phyloP scores from a whole-genome alignment of 2,113 vertebrate species.

The Chrysochloris asiatica region DNA sequence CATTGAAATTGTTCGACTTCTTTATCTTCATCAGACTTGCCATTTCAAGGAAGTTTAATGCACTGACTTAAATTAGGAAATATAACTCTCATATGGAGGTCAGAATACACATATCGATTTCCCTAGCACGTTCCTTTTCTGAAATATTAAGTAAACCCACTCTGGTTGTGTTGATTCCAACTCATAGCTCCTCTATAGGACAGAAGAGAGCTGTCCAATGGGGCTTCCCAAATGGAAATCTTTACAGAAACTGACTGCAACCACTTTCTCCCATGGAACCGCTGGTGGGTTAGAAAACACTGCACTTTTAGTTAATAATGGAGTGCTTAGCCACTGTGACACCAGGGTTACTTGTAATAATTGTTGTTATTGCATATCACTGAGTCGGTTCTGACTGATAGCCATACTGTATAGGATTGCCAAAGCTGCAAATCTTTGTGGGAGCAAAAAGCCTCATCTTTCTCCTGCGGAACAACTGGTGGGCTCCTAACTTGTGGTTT shows the following conservation, averaged over 20 bases:
- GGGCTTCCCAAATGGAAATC: not conserved
- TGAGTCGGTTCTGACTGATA: no score
- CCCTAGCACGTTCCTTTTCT: not conserved
- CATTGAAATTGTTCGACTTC: not conserved
- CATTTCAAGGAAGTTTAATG: not conserved
- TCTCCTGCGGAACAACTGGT: no score
- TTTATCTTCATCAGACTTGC: not conserved
- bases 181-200: not conserved
- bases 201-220: not conserved
- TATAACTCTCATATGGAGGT: not conserved
- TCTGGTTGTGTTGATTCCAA: not conserved
- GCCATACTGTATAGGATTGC: no score
- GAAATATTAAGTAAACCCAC: not conserved
- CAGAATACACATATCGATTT: not conserved
- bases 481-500: no score
- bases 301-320: not conserved
- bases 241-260: no score
- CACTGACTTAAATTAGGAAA: not conserved
- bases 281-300: not conserved
- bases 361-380: no score
- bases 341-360: not conserved
- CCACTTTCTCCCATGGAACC: not conserved
- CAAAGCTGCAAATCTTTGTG: no score
- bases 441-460: no score
- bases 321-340: not conserved